These are phyloP conservation scores for Habropoda laboriosa DNA, from an alignment of 1,140 invertebrate species.

Conservation along the genomic window DNA sequence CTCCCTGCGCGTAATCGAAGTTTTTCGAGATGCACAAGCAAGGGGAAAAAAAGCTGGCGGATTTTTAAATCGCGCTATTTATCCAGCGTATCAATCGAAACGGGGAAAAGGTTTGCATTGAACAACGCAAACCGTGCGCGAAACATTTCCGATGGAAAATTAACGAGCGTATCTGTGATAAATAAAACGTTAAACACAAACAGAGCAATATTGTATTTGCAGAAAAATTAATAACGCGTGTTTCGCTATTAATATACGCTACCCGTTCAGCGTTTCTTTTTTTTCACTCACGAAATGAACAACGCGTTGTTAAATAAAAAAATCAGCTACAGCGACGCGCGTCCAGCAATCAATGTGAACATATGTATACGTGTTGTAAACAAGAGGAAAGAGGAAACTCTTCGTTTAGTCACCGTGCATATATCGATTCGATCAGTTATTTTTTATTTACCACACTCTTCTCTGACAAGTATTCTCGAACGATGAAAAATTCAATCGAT, in stretches of 20 bases:
- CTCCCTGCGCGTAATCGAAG: too few species aligned
- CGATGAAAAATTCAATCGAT: constrained; percentile 14
- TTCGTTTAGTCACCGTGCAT: not conserved
- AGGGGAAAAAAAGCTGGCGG: not conserved
- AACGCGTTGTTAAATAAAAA: too few species aligned
- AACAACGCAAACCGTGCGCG: not conserved
- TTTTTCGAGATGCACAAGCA: too few species aligned
- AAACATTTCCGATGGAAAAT: not conserved
- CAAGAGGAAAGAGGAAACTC: not conserved
- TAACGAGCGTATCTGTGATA: not conserved
- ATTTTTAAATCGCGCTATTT: not conserved
- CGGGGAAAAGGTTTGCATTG: not conserved
- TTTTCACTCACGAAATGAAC: too few species aligned
- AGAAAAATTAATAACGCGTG: not conserved
- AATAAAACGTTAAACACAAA: not conserved
- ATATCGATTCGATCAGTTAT: not conserved
- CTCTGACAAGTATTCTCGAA: not conserved
- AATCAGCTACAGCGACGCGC: not conserved
- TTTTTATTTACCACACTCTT: not conserved
- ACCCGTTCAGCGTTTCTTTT: too few species aligned
- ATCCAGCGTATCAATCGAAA: not conserved
- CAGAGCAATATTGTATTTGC: not conserved
- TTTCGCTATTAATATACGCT: too few species aligned
- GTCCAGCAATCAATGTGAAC: not conserved
- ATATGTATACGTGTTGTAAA: not conserved